A percentile compares a stretch with the other conserved stretches of the same genome.
These are phyloP conservation scores for Aplodontia rufa DNA, from an alignment of 2,113 vertebrate genomes.

Conservation along the genomic window DNA sequence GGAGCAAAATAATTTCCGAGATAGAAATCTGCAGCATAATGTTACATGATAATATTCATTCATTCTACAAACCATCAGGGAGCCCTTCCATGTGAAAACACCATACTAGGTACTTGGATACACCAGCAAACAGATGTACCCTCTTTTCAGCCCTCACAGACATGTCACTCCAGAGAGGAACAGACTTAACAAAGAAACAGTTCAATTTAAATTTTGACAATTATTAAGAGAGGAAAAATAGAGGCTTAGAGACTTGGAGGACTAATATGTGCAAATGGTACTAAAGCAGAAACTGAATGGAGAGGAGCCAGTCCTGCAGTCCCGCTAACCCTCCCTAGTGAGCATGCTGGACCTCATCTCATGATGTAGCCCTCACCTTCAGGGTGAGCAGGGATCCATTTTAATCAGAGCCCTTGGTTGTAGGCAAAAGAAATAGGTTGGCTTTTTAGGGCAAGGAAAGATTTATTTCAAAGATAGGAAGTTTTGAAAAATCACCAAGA, in stretches of 20 bases:
- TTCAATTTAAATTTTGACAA: background rate
- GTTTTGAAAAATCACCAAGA: too few relatives aligned
- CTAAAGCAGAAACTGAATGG: background rate
- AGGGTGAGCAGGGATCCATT: background rate
- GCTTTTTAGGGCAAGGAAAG: background rate
- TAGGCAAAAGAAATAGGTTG: background rate
- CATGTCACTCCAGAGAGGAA: background rate
- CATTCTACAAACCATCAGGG: background rate
- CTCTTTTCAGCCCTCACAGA: background rate
- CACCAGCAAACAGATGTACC: background rate
- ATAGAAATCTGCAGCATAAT: background rate
- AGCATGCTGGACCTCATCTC: rapidly evolving
- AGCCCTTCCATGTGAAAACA: background rate
- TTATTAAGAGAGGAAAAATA: background rate
- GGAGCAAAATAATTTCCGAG: background rate
- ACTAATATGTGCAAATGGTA: background rate
- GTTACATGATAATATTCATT: background rate
- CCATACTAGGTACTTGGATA: too few relatives aligned
- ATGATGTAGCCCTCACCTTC: background rate
- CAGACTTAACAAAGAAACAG: background rate
- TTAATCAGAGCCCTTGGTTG: background rate
- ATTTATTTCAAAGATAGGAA: background rate
- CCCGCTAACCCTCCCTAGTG: too few relatives aligned
- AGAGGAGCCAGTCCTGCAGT: background rate
- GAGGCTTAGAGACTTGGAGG: background rate